Conservation (phyloP, 35 echinoderm and acorn worm genomes). For the Heliocidaris tuberculata region DNA sequence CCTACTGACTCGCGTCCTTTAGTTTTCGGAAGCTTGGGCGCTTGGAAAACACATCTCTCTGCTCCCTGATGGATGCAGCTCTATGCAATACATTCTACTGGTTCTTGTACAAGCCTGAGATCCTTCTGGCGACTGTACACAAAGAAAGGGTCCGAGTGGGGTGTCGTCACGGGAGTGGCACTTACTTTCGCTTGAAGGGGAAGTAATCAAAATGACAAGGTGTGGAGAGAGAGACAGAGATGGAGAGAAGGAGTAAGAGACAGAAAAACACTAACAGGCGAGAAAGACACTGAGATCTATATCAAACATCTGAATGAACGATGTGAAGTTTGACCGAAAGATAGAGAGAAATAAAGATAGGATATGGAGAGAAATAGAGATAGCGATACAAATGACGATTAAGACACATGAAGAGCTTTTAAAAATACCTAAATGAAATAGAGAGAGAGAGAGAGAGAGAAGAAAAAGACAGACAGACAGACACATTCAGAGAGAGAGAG, state of each 20-base stretch:
- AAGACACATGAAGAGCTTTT: too few species aligned
- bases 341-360: neutral
- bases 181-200: neutral
- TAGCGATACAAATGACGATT: too few species aligned
- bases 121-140: too few species aligned
- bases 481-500: too few species aligned
- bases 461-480: too few species aligned
- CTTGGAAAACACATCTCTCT: too few species aligned
- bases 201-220: neutral
- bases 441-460: too few species aligned
- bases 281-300: too few species aligned
- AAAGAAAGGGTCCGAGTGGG: neutral
- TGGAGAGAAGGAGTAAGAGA: neutral
- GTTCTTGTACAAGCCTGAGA: too few species aligned
- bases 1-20: neutral
- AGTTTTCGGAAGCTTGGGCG: neutral
- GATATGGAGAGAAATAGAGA: neutral
- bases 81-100: neutral
- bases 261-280: too few species aligned
- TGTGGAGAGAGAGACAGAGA: neutral
- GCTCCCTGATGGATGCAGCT: neutral
- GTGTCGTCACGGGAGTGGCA: neutral
- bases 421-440: too few species aligned
- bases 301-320: too few species aligned
- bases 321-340: neutral